phyloP scores from a whole-genome alignment of 2,113 vertebrate species.

The Pterocles orientalis region DNA sequence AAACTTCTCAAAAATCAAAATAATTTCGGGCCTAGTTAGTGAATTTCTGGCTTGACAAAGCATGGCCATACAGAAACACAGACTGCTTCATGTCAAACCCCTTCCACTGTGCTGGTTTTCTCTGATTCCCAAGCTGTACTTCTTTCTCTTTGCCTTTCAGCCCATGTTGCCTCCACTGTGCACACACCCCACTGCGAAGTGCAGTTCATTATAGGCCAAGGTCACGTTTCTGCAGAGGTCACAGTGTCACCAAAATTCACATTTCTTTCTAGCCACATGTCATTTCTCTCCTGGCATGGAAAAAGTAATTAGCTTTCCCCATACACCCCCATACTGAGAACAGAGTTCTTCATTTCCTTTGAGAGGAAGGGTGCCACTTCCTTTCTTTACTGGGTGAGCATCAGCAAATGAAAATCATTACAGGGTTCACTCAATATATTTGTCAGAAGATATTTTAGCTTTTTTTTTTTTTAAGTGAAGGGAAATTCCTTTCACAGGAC shows the following conservation, averaged over 20 bases:
- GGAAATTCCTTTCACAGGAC: constrained; percentile 43
- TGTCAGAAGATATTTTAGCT: constrained; percentile 35
- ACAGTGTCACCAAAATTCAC: constrained; percentile 36
- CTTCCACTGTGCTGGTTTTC: background rate
- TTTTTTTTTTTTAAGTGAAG: background rate
- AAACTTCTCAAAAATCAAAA: background rate
- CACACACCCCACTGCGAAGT: accelerated
- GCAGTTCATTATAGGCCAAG: background rate
- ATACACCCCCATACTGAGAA: constrained; percentile 36
- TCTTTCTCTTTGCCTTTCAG: background rate
- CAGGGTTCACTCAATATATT: constrained; percentile 44
- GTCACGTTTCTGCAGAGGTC: constrained; percentile 33
- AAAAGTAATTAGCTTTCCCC: constrained; percentile 60
- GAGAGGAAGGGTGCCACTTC: constrained; percentile 65
- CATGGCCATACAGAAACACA: background rate
- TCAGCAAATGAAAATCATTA: constrained; percentile 59
- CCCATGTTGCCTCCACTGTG: background rate
- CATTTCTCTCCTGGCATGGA: constrained; percentile 62
- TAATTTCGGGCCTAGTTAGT: background rate
- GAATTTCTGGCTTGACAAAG: background rate
- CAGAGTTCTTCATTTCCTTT: constrained; percentile 65
- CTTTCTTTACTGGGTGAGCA: constrained; percentile 64
- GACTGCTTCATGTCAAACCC: background rate
- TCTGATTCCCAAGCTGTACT: background rate
- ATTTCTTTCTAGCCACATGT: constrained; percentile 56